These are phyloP conservation scores for Cetoscarus ocellatus DNA, from an alignment of 2,797 vertebrate species.

Conservation along the genomic window DNA sequence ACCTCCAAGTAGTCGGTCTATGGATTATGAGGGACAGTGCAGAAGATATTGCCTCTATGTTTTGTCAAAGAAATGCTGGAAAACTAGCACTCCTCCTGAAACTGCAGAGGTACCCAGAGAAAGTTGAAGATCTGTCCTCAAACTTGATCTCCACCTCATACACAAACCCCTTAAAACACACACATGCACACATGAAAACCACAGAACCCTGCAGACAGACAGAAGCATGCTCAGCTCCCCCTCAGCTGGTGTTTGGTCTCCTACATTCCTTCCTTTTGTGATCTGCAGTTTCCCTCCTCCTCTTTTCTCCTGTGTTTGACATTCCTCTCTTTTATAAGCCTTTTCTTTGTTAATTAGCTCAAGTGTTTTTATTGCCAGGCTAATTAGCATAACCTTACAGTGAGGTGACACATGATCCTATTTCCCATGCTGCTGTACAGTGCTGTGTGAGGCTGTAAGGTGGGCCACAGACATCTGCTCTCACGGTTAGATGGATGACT, in stretches of 20 bases:
- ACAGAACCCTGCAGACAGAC: constrained; percentile 17
- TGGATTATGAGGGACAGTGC: no score
- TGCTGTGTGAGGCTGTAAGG: constrained; percentile 4
- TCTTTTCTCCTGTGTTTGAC: constrained; percentile 16
- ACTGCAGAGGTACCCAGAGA: constrained; percentile 16
- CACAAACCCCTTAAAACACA: constrained; percentile 29
- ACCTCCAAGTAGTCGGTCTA: no score
- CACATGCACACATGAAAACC: constrained; percentile 6
- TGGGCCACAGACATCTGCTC: constrained; percentile 41
- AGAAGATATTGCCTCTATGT: no score
- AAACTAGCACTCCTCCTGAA: background rate
- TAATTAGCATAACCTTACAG: constrained; percentile 74
- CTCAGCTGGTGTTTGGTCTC: constrained; percentile 57
- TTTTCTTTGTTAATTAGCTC: constrained; percentile 71
- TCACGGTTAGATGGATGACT: constrained; percentile 61
- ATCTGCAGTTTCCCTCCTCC: background rate
- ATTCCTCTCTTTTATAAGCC: constrained; percentile 61
- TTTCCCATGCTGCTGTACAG: constrained; percentile 54
- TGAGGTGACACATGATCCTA: constrained; percentile 60
- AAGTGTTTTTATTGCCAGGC: constrained; percentile 69
- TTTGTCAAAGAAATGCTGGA: no score
- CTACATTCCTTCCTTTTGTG: constrained; percentile 67
- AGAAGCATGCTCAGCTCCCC: constrained; percentile 27
- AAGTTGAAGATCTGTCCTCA: background rate
- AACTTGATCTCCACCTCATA: constrained; percentile 24